phyloP scores from a whole-genome alignment of 2,888 invertebrate species.

The Polylopha cassiicola region DNA sequence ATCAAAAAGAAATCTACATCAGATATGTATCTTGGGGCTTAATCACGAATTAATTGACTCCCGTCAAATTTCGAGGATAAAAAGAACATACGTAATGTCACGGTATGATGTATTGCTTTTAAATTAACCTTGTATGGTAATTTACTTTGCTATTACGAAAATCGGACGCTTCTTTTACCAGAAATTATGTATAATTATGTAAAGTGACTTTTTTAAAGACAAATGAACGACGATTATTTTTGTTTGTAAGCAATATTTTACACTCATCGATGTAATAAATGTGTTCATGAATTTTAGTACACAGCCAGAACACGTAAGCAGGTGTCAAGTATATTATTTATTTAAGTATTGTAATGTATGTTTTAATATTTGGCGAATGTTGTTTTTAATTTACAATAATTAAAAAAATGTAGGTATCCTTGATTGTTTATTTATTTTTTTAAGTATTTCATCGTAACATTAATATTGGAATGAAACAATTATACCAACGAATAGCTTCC shows the following conservation, averaged over 20 bases:
- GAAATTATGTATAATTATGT: conserved; percentile 27
- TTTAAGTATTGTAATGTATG: too few relatives aligned
- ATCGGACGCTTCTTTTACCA: conserved; percentile 7
- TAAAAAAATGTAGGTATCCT: too few relatives aligned
- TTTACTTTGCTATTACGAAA: conserved; percentile 9
- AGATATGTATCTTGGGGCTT: conserved; percentile 6
- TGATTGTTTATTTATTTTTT: too few relatives aligned
- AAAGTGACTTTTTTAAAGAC: conserved; percentile 23
- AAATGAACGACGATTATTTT: conserved; percentile 26
- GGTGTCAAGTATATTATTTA: conserved; percentile 11
- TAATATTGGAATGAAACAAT: too few relatives aligned
- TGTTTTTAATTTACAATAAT: too few relatives aligned
- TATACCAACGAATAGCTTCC: too few relatives aligned
- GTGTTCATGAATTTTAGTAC: background rate
- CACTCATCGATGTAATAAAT: conserved; percentile 15
- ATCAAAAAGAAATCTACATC: conserved; percentile 9
- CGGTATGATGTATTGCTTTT: conserved; percentile 27
- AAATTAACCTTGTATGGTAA: conserved; percentile 25
- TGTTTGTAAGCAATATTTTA: conserved; percentile 30
- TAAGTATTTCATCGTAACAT: too few relatives aligned
- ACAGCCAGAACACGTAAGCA: conserved; percentile 1
- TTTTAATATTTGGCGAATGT: too few relatives aligned
- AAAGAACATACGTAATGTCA: conserved; percentile 17
- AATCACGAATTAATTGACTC: background rate
- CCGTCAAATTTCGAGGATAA: background rate